These are phyloP conservation scores for Nansenia antarctica DNA, from an alignment of 2,113 vertebrate genomes.

Conservation along the genomic window DNA sequence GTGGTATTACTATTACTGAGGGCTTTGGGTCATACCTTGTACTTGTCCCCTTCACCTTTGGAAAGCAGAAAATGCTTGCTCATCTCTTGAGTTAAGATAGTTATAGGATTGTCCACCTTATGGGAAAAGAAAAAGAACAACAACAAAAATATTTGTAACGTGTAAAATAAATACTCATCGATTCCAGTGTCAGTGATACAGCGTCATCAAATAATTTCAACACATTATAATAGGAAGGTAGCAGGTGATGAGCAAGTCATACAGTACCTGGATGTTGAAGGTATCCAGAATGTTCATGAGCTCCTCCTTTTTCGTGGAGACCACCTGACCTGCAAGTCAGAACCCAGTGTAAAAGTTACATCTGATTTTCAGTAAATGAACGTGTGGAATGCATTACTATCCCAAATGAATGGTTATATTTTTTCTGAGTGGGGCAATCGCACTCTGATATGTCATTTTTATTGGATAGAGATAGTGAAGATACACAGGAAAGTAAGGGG, in stretches of 20 bases:
- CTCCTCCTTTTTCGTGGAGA: slow-evolving; percentile 92
- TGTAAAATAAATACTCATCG: neutral
- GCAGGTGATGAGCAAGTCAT: neutral
- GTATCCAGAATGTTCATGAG: slow-evolving; percentile 87
- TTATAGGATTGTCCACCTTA: slow-evolving; percentile 96
- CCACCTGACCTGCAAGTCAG: slow-evolving; percentile 61
- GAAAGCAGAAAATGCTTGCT: slow-evolving; percentile 96
- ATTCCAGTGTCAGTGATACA: no score
- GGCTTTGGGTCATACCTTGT: no score
- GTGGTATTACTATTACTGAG: no score
- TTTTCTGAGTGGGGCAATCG: no score
- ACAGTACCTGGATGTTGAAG: slow-evolving; percentile 93
- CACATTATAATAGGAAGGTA: no score
- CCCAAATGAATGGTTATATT: no score
- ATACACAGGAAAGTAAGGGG: no score
- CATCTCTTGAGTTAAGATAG: slow-evolving; percentile 97
- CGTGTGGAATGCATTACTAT: no score
- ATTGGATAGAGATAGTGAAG: no score
- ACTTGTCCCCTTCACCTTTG: slow-evolving; percentile 95
- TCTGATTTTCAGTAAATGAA: neutral
- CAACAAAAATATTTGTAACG: no score
- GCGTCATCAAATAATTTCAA: neutral
- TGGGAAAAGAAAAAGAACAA: slow-evolving; percentile 19
- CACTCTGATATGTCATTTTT: no score
- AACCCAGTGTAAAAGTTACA: neutral